Percentiles rank a stretch among this genome's conserved stretches.
Conservation (phyloP, 2,113 vertebrate genomes). For the Mus spicilegus region DNA sequence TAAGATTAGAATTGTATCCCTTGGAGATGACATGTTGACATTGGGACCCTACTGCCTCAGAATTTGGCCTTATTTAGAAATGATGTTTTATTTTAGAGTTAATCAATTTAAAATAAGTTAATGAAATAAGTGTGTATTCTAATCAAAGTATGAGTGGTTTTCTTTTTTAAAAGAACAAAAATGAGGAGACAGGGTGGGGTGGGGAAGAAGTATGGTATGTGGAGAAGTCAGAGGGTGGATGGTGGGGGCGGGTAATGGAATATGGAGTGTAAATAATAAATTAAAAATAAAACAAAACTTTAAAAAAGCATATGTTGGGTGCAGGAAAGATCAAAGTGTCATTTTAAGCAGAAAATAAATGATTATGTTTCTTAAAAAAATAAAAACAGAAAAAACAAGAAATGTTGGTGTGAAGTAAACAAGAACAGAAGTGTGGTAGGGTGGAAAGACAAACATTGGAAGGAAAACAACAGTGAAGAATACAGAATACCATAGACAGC, state of each 20-base stretch:
- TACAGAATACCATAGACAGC: not conserved
- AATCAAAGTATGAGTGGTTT: not conserved
- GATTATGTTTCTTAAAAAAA: not conserved
- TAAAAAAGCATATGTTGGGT: constrained; percentile 8
- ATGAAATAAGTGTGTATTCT: not conserved
- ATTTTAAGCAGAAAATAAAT: constrained; percentile 57
- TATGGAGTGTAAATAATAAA: too few relatives aligned
- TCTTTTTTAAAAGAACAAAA: not conserved
- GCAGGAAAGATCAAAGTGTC: constrained; percentile 28
- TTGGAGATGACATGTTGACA: not conserved
- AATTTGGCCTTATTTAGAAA: not conserved
- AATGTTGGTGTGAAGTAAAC: not conserved
- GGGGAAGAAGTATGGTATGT: too few relatives aligned
- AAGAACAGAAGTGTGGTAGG: not conserved
- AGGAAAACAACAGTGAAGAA: not conserved
- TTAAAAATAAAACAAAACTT: too few relatives aligned
- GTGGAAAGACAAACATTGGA: not conserved
- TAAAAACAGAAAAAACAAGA: too few relatives aligned
- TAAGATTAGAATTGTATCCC: not conserved
- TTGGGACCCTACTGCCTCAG: not conserved
- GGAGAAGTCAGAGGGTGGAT: too few relatives aligned
- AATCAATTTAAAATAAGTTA: not conserved
- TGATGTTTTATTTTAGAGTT: not conserved
- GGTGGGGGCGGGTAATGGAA: too few relatives aligned
- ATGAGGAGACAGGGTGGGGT: too few relatives aligned